Evolutionary conservation across 1,140 invertebrate genomes (phyloP).

Genomic region (Heterodera carotae): DNA sequence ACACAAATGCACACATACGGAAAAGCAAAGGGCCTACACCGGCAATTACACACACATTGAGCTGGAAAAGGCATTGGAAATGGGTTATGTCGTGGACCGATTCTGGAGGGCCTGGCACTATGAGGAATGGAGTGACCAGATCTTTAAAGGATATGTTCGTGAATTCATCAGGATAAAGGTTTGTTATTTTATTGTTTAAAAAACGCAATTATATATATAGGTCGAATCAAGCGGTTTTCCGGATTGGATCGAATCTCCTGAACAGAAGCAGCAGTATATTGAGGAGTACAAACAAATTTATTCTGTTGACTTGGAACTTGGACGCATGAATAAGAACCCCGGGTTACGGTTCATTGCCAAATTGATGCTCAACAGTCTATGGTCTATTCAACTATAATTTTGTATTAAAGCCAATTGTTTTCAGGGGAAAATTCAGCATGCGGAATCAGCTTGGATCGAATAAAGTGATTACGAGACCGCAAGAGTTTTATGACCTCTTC

Average conservation of each 20-base stretch:
- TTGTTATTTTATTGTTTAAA: not conserved
- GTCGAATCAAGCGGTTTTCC: conserved; percentile 37
- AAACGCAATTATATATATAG: not conserved
- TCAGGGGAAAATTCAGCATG: too few relatives aligned
- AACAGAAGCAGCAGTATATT: conserved; percentile 15
- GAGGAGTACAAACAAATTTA: conserved; percentile 8
- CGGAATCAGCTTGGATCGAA: not conserved
- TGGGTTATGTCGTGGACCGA: too few relatives aligned
- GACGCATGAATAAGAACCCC: not conserved
- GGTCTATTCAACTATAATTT: not conserved
- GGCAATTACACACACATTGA: too few relatives aligned
- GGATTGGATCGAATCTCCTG: not conserved
- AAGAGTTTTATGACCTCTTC: not conserved
- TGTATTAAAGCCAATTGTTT: too few relatives aligned
- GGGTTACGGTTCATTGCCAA: conserved; percentile 3
- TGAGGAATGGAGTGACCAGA: not conserved
- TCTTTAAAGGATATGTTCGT: conserved; percentile 21
- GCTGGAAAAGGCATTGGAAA: too few relatives aligned
- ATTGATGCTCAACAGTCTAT: too few relatives aligned
- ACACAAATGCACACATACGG: conserved; percentile 1
- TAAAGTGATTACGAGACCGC: not conserved
- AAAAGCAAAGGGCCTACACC: conserved; percentile 30
- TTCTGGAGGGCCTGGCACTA: too few relatives aligned
- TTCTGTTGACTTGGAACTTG: not conserved
- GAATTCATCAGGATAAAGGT: conserved; percentile 20